A percentile compares a stretch with the other conserved stretches of the same genome.
These are phyloP conservation scores for Frankliniella fusca DNA, from an alignment of 2,888 invertebrate species.

Conservation along the genomic window DNA sequence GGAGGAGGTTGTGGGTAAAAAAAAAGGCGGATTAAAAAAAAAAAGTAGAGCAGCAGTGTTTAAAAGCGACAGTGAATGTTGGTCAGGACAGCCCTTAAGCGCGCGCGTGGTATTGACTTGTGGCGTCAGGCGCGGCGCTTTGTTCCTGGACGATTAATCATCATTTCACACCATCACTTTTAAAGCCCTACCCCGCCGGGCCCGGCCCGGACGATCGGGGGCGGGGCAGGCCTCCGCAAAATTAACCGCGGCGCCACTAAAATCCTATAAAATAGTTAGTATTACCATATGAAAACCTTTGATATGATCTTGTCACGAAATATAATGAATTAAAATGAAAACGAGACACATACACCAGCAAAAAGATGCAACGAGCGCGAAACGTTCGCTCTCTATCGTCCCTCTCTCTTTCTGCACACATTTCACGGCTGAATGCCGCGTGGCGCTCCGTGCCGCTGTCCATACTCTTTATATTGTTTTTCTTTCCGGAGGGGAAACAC, in stretches of 20 bases:
- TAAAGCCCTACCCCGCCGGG: background rate
- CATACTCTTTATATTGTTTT: conserved; percentile 15
- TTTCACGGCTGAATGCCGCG: conserved; percentile 17
- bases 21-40: background rate
- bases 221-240: background rate
- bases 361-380: background rate
- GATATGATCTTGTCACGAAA: background rate
- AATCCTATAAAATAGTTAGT: background rate
- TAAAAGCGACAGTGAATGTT: too few species aligned
- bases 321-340: background rate
- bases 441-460: background rate
- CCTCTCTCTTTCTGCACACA: background rate
- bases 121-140: conserved; percentile 7
- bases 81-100: conserved; percentile 1
- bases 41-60: too few species aligned
- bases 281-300: background rate
- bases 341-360: background rate
- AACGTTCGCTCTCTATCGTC: background rate
- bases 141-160: background rate
- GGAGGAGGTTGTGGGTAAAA: background rate
- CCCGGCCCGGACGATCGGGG: background rate
- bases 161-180: background rate
- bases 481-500: background rate
- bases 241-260: background rate
- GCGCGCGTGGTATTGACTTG: conserved; percentile 17